A percentile compares a stretch with the other conserved stretches of the same genome.
Conservation (phyloP, 1,140 invertebrate genomes). For the Whitmania pigra region DNA sequence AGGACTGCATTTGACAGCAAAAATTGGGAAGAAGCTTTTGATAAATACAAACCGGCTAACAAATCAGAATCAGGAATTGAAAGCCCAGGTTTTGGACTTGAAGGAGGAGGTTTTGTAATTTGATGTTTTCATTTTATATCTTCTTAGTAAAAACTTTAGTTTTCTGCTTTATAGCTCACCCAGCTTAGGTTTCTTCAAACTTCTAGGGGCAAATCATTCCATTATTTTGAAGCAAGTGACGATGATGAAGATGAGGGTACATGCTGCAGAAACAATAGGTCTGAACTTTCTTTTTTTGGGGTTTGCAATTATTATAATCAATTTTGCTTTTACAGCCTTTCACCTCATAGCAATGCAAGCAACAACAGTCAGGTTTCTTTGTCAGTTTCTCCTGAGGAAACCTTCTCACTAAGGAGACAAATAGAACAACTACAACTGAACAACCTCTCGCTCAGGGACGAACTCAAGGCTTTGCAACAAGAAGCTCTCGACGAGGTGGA, state of each 20-base stretch:
- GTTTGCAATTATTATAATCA: neutral
- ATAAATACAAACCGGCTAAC: neutral
- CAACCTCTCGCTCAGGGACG: neutral
- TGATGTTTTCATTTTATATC: neutral
- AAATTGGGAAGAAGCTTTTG: conserved; percentile 13
- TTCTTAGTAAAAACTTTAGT: neutral
- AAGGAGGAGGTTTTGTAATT: conserved; percentile 4
- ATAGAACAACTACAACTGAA: neutral
- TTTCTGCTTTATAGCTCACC: neutral
- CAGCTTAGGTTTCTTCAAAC: conserved; percentile 1
- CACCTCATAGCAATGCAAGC: neutral
- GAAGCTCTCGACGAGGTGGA: neutral
- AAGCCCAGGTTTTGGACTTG: neutral
- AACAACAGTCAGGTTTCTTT: neutral
- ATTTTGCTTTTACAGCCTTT: neutral
- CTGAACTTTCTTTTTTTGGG: neutral
- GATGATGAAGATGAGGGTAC: conserved; percentile 4
- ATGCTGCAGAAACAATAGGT: neutral
- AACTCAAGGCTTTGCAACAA: conserved; percentile 9
- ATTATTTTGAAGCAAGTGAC: neutral
- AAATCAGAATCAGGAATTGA: neutral
- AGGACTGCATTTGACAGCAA: conserved; percentile 10
- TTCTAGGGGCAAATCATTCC: neutral
- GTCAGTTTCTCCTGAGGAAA: conserved; percentile 2
- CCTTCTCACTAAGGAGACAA: neutral